These are phyloP conservation scores for Limulus polyphemus DNA, from an alignment of 2,888 invertebrate species.

Conservation along the genomic window DNA sequence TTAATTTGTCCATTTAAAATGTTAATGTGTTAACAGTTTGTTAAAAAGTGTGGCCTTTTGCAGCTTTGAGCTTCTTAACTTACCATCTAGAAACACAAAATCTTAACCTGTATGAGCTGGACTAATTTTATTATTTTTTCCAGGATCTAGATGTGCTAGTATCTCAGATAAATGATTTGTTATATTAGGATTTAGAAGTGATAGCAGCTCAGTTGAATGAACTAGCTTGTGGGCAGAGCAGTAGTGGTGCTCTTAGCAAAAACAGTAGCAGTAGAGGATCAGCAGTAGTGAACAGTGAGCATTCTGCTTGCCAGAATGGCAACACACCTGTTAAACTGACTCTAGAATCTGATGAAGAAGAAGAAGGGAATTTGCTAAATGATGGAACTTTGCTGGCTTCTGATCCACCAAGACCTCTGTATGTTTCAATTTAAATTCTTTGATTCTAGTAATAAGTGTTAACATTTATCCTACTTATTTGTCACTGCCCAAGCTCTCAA, in stretches of 20 bases:
- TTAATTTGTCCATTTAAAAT: no score
- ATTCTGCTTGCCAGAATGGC: conserved; percentile 1
- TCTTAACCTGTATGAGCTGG: no score
- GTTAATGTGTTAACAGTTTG: no score
- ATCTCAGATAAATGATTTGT: no score
- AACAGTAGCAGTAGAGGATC: neutral
- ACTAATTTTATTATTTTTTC: no score
- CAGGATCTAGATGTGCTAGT: no score
- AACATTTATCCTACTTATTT: no score
- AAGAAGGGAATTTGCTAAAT: conserved; percentile 39
- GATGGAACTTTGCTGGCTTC: conserved; percentile 91
- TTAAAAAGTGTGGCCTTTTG: no score
- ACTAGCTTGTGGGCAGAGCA: conserved; percentile 50
- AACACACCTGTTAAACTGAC: conserved; percentile 28
- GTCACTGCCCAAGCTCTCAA: no score
- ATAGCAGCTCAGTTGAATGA: conserved; percentile 91
- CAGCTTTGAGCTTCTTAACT: no score
- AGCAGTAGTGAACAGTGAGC: conserved; percentile 7
- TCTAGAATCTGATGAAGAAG: conserved; percentile 30
- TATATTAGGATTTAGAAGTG: conserved; percentile 65
- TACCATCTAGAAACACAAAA: no score
- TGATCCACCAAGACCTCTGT: conserved; percentile 71
- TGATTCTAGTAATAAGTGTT: no score
- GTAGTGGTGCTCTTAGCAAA: conserved; percentile 7
- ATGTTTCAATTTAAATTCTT: neutral